Base-by-base conservation (phyloP, 2,113 vertebrate species). In the Serinus canaria region DNA sequence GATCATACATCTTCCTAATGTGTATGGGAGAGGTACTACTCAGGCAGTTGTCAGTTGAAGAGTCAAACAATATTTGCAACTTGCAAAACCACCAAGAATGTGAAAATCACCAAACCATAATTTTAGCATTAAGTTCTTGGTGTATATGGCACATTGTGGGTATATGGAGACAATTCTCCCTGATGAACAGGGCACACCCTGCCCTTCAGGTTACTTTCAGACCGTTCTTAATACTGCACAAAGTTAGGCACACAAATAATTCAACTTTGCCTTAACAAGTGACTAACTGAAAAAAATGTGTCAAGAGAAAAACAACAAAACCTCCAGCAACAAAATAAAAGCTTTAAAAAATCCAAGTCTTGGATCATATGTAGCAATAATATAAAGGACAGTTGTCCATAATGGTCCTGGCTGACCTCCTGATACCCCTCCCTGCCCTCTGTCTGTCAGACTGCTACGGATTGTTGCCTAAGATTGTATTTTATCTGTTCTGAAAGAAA, bases 61-160 rank as follows among this genome's bases (percentile, higher is more conserved):
- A 62, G 39, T 39, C 30, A 76, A 46, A n/a, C 24, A 37, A 20
- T 79, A 63, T 41, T 86, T 89, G 6, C 13, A 66, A 52, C 33
- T 47, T 74, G 18, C 60, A 78, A 64, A 83, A 84, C 55, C 33
- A 60, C 50, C 5, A 64, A 46, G 46, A 56, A 28, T 52, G 33
- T 60, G 41, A 69, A 74, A 92, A 56, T 77, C 11, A 23, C 16
- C 19, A 46, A 50, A 50, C 63, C 14, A 2, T 7, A 4, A 56
- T 80, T 58, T 14, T 4, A 77, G 18, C 27, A 18, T 52, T 44
- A 82, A 46, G 7, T 13, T 74, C 6, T 80, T 0, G 0, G 7
- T 33, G 15, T 25, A 13, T 74, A 15, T 13, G 23, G 39, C 49
- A 7, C n/a, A 41, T 4, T 31, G 30, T 56, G 22, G 7, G 2